Evolutionary conservation across 2,888 invertebrate genomes (phyloP), one percentile per base, ranked within the genome.

Genomic region (Hyppa rectilinea): DNA sequence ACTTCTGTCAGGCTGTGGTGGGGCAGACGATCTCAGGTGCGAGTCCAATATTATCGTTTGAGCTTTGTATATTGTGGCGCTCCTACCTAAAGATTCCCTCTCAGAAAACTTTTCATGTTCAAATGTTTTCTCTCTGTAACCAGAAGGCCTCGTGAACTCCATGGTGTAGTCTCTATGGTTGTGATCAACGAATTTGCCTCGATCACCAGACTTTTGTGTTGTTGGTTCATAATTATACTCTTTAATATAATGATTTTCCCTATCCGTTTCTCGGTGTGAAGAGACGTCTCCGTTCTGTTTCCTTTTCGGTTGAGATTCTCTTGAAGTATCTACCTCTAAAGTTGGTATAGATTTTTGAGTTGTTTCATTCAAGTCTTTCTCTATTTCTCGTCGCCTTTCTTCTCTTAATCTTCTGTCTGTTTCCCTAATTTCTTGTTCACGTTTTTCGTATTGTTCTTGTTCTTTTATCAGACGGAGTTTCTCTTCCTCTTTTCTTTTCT

Each of bases 71-170:
- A 92, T 89, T 7, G 87, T 84, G 3, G 87, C 82, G 62, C 77
- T 88, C 73, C 83, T 87, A 1, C 88, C 87, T 17, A 86, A 79
- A 5, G 64, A 65, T n/a, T 82, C 77, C 36, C 69, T 80, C 47
- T 85, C 85, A 43, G 58, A 55, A 67, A 69, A 69, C 71, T 67
- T 85, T 50, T 86, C 84, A n/a, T 76, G 34, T 50, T 91, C 91
- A 47, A 87, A 90, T 34, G 87, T 84, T 66, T 81, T 90, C 76
- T 92, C 92, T 78, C 87, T 87, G 59, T 93, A 93, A 0, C 87
- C 86, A 3, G 93, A 84, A 5, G 94, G 93, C 47, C 89, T 86
- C n/a, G 85, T 87, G 66, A 93, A 92, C 52, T 92, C 93, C 86
- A 90, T 87, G 0, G 91, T 89, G 58, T 92, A 92, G 73, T 93